phyloP scores from a whole-genome alignment of 2,113 vertebrate species.

The Lepus europaeus region DNA sequence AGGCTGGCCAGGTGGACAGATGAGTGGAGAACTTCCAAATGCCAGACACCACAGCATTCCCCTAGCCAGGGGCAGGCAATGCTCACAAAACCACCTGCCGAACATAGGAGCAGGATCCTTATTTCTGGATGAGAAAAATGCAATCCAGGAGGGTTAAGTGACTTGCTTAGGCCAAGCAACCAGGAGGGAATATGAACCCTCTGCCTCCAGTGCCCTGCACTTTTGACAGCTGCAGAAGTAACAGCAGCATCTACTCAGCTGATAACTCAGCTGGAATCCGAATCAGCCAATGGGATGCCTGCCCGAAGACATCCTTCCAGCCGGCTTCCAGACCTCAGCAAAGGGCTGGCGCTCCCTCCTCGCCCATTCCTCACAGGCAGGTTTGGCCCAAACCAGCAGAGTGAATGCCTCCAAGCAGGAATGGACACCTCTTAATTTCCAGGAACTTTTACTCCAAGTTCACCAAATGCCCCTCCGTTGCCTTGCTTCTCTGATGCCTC shows the following conservation, averaged over 20 bases:
- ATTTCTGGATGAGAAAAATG: background rate
- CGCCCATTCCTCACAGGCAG: background rate
- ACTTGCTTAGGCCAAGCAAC: background rate
- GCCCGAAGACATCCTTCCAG: background rate
- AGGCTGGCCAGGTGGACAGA: background rate
- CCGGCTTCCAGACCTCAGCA: background rate
- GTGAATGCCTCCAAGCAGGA: background rate
- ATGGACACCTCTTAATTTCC: background rate
- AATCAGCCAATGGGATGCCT: background rate
- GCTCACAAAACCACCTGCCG: background rate
- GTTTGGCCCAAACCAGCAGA: background rate
- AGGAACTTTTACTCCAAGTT: background rate
- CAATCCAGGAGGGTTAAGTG: background rate
- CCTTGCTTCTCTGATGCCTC: background rate
- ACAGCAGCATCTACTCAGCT: background rate
- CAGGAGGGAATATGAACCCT: background rate
- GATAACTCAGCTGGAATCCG: background rate
- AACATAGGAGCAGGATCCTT: background rate
- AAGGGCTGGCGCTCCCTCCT: background rate
- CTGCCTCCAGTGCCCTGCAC: fast-evolving
- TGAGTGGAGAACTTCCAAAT: background rate
- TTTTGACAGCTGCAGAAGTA: background rate
- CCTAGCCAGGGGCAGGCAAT: background rate
- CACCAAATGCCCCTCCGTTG: background rate
- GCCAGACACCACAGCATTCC: background rate